phyloP scores from a whole-genome alignment of 2,888 invertebrate species.

The Diarsia dahlii region DNA sequence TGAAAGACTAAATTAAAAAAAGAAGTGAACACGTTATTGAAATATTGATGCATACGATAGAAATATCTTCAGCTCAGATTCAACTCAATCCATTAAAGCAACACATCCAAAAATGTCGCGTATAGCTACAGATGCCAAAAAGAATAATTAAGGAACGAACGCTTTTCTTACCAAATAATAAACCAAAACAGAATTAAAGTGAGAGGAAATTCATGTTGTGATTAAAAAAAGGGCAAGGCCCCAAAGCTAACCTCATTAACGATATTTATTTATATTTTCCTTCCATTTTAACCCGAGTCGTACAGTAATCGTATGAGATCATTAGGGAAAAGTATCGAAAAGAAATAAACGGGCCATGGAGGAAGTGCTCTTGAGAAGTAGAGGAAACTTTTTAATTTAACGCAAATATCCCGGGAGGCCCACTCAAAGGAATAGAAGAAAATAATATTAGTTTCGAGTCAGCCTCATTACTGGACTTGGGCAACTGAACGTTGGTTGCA shows the following conservation, averaged over 20 bases:
- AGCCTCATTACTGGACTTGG: constrained; percentile 80
- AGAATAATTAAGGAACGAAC: neutral
- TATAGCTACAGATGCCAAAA: neutral
- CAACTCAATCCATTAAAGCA: neutral
- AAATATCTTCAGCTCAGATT: no score
- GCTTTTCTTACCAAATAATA: neutral
- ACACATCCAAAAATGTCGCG: neutral
- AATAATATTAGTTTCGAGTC: constrained; percentile 83
- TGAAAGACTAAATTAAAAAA: neutral
- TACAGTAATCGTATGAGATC: constrained; percentile 79
- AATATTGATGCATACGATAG: no score
- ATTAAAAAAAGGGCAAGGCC: constrained; percentile 29
- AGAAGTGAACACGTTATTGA: no score
- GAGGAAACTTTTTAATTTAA: constrained; percentile 86
- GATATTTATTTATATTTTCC: constrained; percentile 57
- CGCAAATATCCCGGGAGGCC: constrained; percentile 81
- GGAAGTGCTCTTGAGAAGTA: constrained; percentile 75
- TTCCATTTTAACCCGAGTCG: constrained; percentile 62
- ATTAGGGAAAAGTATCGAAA: constrained; percentile 81
- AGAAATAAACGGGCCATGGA: constrained; percentile 74
- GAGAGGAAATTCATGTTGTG: constrained; percentile 44
- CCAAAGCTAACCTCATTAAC: constrained; percentile 48
- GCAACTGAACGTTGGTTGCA: constrained; percentile 34
- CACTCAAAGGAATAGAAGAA: constrained; percentile 80
- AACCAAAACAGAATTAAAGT: constrained; percentile 29